Base-by-base conservation (phyloP, 2,797 vertebrate species). In the Poecile montanus region DNA sequence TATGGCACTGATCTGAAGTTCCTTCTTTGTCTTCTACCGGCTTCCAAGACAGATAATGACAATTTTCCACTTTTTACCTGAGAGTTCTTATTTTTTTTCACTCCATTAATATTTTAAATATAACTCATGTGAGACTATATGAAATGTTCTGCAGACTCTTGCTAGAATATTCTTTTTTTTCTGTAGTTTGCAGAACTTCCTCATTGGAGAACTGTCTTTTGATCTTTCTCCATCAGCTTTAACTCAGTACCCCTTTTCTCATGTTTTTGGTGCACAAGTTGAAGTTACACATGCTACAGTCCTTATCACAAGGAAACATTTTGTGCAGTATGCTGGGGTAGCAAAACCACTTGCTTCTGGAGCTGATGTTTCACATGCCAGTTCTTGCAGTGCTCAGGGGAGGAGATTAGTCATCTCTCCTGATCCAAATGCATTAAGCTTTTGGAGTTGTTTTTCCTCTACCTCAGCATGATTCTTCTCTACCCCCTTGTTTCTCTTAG, bases 401-500 rank as follows among this genome's bases (percentile, higher is more conserved):
- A 91, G 54, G 32, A 80, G 63, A 91, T 96, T 92, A 95, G 78
- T 96, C 87, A 92, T 91, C 88, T 88, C 85, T 95, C 54, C 91
- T 91, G 61, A 91, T 92, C 54, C 65, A 26, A 87, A 85, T 36
- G 23, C 60, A 85, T 89, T 85, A 93, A 71, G 50, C 32, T 71
- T 80, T 83, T 71, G 74, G 48, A 71, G 82, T 83, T 73, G 61
- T 88, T 94, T 96, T 96, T 91, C 87, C 89, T 91, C 89, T 92
- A 89, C 93, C 78, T 96, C 93, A 94, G 82, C 91, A 92, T 17
- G 78, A 89, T 88, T 93, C 54, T 83, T 29, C 70, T 89, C 71
- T 79, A 62, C 68, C 65, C 88, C 38, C 44, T 88, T 89, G 61
- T 75, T 85, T 72, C 73, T 83, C 30, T 65, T 50, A 85, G 54